Evolutionary conservation across 2,797 vertebrate species (phyloP), one percentile per base, ranked within the genome.

Genomic region (Todus mexicanus): DNA sequence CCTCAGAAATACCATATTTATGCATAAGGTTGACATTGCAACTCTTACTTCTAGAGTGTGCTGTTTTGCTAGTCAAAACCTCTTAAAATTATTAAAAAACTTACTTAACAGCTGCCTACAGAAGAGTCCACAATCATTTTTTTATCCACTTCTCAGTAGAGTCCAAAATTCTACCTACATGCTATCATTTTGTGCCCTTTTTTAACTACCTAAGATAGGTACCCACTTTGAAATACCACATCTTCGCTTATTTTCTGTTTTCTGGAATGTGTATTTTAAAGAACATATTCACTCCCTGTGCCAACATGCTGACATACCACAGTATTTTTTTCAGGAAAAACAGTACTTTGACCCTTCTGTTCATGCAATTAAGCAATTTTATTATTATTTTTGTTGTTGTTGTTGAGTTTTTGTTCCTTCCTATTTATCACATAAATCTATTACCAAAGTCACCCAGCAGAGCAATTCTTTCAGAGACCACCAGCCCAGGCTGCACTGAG

Each of bases 301-400:
- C 75, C 64, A 91, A 81, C 43, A 42, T 56, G 81, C 74, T 94
- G 74, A 95, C 65, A 37, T 4, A 29, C 27, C 26, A 38, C 63
- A 79, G 8, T 72, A 42, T 38, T 84, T 92, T 89, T 20, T 88
- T 59, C 48, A 87, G 42, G 50, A 81, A 71, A 95, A 91, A 50
- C 53, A 75, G 53, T 83, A 79, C 54, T 93, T 92, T 89, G 48
- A 89, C 77, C 35, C 66, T 47, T 51, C 37, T 29, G 11, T 66
- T 88, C 84, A 75, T 69, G 60, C 51, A 96, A 92, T 91, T 93
- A 93, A 90, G 76, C 73, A 76, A 40, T 9, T 29, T 48, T n/a
- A n/a, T n/a, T n/a, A n/a, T n/a, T n/a, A n/a, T 91, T 54, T 94
- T 85, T 70, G 64, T 74, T 40, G 77, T n/a, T n/a, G n/a, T n/a